phyloP scores from a whole-genome alignment of 2,888 invertebrate genomes.

The Xestoiulus laeticollis region DNA sequence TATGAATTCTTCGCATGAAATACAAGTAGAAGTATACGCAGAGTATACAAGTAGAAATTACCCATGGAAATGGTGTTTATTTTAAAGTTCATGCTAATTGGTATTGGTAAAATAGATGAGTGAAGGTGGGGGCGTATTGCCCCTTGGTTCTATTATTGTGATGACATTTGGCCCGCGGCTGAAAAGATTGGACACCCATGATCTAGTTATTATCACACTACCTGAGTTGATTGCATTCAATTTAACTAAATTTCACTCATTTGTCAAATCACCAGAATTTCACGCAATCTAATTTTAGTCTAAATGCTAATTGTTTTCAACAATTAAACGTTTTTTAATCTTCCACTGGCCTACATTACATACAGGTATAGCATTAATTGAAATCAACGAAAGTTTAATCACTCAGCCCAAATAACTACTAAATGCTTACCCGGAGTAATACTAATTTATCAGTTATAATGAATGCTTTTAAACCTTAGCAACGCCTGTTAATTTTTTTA shows the following conservation, averaged over 20 bases:
- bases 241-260: neutral
- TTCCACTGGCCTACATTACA: neutral
- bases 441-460: constrained; percentile 7
- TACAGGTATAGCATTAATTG: neutral
- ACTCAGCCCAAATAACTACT: constrained; percentile 19
- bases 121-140: too few species aligned
- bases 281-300: neutral
- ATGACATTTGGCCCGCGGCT: too few species aligned
- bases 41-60: too few species aligned
- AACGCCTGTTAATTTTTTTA: neutral
- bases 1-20: too few species aligned
- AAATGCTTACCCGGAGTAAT: neutral
- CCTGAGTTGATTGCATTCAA: too few species aligned
- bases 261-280: neutral
- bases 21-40: too few species aligned
- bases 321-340: constrained; percentile 7
- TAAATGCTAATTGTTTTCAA: neutral
- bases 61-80: too few species aligned
- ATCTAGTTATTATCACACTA: too few species aligned
- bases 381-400: neutral
- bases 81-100: too few species aligned
- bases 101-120: too few species aligned
- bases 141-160: too few species aligned
- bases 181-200: too few species aligned
- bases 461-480: neutral